Percentiles rank a stretch among this genome's conserved stretches.
phyloP scores from a whole-genome alignment of 2,113 vertebrate genomes.

The Gadus macrocephalus region DNA sequence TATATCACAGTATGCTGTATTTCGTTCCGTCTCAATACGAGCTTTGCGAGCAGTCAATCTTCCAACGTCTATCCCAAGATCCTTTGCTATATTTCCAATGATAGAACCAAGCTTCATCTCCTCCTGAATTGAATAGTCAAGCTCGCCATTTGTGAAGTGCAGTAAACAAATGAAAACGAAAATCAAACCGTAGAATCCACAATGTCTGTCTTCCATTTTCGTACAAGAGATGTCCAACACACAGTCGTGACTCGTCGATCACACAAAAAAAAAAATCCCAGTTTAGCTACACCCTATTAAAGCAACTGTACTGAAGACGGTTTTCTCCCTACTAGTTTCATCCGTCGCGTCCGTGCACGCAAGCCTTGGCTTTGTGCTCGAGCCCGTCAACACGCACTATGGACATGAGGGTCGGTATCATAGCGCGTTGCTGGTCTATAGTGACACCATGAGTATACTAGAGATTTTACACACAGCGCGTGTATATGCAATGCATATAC shows the following conservation, averaged over 20 bases:
- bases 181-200: background rate
- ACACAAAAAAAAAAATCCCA: background rate
- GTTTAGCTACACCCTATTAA: no score
- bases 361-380: no score
- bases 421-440: conserved; percentile 18
- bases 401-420: no score
- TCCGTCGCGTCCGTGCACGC: no score
- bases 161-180: conserved; percentile 23
- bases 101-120: conserved; percentile 68
- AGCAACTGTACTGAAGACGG: no score
- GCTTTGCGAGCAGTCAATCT: conserved; percentile 58
- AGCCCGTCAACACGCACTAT: no score
- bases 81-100: conserved; percentile 72
- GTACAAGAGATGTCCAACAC: conserved; percentile 12
- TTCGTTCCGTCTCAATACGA: conserved; percentile 45
- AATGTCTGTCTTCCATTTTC: conserved; percentile 3
- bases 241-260: background rate
- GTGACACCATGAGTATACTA: conserved; percentile 34
- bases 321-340: no score
- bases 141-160: conserved; percentile 45
- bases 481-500: no score
- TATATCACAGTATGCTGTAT: conserved; percentile 61
- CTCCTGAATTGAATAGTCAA: conserved; percentile 65
- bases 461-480: background rate
- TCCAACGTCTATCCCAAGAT: conserved; percentile 58